Evolutionary conservation across 2,113 vertebrate genomes (phyloP).

Genomic region (Phrynosoma platyrhinos): DNA sequence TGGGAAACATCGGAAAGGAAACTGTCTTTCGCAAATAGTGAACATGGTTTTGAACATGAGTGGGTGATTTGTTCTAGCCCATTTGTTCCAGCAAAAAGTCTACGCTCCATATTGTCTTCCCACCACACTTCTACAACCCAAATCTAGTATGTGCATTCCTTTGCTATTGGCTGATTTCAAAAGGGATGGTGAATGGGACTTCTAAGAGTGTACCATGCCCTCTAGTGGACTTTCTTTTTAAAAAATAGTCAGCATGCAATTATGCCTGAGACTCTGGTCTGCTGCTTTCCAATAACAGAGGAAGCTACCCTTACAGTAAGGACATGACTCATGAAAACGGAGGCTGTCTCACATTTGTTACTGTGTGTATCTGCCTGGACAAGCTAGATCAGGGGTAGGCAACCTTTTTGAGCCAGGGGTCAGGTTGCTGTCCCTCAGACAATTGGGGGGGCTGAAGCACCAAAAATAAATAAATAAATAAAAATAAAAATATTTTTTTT

Average conservation of each 20-base stretch:
- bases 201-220: slow-evolving; percentile 58
- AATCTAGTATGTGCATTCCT: background rate
- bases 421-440: too few relatives aligned
- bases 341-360: background rate
- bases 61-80: background rate
- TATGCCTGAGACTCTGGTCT: background rate
- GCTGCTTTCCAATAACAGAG: background rate
- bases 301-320: background rate
- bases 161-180: background rate
- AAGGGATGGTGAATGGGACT: background rate
- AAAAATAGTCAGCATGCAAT: background rate
- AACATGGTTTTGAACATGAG: background rate
- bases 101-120: background rate
- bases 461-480: too few relatives aligned
- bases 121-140: background rate
- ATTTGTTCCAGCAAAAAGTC: background rate
- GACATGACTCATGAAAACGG: background rate
- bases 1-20: background rate
- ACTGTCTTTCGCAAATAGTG: background rate
- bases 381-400: too few relatives aligned
- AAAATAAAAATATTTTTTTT: too few relatives aligned
- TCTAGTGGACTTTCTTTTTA: slow-evolving; percentile 64
- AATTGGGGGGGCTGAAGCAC: too few relatives aligned
- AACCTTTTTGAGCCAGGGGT: too few relatives aligned
- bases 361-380: background rate